phyloP scores from a whole-genome alignment of 2,888 invertebrate species.

The Lottia gigantea region DNA sequence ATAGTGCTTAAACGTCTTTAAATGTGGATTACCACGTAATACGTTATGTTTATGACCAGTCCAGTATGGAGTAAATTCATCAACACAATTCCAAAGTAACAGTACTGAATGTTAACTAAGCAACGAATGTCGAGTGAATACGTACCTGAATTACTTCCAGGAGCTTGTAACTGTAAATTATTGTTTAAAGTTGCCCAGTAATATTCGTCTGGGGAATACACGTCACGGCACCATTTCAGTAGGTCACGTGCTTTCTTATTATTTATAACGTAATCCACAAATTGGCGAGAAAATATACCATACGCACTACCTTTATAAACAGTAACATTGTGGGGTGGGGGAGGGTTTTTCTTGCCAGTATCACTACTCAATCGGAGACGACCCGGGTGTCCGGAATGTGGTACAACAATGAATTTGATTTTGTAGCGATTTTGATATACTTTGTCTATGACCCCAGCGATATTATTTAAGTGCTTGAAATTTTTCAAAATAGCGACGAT shows the following conservation, averaged over 20 bases:
- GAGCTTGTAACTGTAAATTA: conserved; percentile 57
- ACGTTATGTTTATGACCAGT: no score
- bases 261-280: conserved; percentile 58
- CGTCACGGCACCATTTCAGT: conserved; percentile 59
- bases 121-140: no score
- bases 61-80: no score
- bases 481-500: conserved; percentile 63
- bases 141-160: conserved; percentile 62
- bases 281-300: conserved; percentile 61
- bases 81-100: no score
- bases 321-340: conserved; percentile 42
- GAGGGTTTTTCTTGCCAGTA: conserved; percentile 12
- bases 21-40: no score
- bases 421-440: conserved; percentile 27
- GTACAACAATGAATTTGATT: conserved; percentile 22
- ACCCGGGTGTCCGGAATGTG: conserved; percentile 17
- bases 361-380: not conserved
- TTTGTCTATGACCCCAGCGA: conserved; percentile 50
- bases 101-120: no score
- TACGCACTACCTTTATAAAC: conserved; percentile 56
- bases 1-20: no score
- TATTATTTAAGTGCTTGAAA: conserved; percentile 66
- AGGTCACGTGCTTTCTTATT: conserved; percentile 52
- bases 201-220: conserved; percentile 65
- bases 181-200: conserved; percentile 66